Base-by-base conservation (phyloP, 1,140 invertebrate species). In the Odontomachus brunneus region DNA sequence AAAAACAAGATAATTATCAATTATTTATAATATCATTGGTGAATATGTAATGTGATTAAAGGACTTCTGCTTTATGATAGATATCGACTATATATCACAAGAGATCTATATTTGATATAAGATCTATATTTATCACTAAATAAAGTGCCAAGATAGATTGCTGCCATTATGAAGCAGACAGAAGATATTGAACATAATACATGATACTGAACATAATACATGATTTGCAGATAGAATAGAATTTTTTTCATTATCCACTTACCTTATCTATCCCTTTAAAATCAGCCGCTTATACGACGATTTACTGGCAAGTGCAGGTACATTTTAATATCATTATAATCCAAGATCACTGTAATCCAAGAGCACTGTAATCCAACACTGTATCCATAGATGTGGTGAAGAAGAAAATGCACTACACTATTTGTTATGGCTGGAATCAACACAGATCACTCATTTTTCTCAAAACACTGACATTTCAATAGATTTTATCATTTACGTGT, bases 281-380 rank as follows among this genome's bases (percentile, higher is more conserved):
- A 48, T 63, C 48, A 55, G 38, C 24, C n/a, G 49, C 71, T 62
- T 33, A 57, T 59, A 67, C 51, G 17, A 67, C 22, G 9, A 57
- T 67, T 26, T 48, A 67, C 38, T 44, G 19, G 29, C 26, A 26
- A 44, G 55, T 53, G 38, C 24, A n/a, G 17, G 15, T 15, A 62
- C 51, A 26, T 66, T 26, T 44, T 59, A 14, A 49, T 48, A 60
- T 44, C 69, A 66, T 29, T 11, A 44, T 44, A 44, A 44, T 44
- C 38, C 38, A 7, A 44, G 38, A 44, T 73, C 22, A 55, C 48
- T 80, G 57, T 84, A 84, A 85, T 88, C 85, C 85, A 82, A 82
- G 86, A 73, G 76, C 89, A 88, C 84, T 84, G 82, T 84, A 90
- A 88, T 89, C 86, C 88, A 89, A 89, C 89, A 91, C 87, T 89